These are phyloP conservation scores for Rattus rattus DNA, from an alignment of 2,113 vertebrate genomes.

Conservation along the genomic window DNA sequence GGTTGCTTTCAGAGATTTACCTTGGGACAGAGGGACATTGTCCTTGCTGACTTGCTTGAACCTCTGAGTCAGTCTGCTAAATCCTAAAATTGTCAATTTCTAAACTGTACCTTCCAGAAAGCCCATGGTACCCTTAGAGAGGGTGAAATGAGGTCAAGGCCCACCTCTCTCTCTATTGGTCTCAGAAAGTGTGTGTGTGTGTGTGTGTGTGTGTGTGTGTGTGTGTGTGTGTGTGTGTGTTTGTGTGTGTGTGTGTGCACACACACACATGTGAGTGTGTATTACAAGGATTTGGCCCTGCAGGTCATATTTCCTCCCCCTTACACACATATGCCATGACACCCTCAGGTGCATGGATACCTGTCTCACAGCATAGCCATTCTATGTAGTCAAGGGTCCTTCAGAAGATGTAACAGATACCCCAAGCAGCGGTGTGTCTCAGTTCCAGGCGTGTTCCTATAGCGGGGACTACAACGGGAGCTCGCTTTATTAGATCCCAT, in stretches of 20 bases:
- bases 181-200: neutral
- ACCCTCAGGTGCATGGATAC: neutral
- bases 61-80: neutral
- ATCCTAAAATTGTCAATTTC: neutral
- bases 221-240: neutral
- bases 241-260: neutral
- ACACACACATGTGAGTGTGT: too few species aligned
- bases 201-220: neutral
- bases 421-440: neutral
- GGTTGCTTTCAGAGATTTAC: neutral
- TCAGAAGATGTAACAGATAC: neutral
- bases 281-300: neutral
- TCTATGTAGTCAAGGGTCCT: neutral
- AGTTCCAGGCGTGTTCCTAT: slow-evolving; percentile 20
- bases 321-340: neutral
- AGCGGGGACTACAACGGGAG: slow-evolving; percentile 24
- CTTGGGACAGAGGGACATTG: neutral
- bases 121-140: neutral
- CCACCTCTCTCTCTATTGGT: neutral
- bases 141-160: too few species aligned
- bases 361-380: neutral
- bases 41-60: neutral
- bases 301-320: too few species aligned
- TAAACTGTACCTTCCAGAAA: neutral
- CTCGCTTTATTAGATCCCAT: slow-evolving; percentile 64